Base-by-base conservation (phyloP, 2,888 invertebrate genomes). In the Cheilosia scutellata region DNA sequence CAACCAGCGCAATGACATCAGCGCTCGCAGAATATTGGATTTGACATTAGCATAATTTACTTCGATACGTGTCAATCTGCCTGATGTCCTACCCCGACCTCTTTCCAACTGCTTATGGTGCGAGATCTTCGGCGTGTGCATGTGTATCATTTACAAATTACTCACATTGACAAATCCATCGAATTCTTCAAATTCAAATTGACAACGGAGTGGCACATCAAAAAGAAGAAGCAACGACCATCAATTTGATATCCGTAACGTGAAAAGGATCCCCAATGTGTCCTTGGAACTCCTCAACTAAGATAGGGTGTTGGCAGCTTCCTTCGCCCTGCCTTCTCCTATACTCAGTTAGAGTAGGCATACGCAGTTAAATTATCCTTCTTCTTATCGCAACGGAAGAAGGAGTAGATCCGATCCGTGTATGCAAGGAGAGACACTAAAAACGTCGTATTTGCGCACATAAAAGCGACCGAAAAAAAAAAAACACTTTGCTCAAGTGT, bases 41-140 rank as follows among this genome's bases (percentile, higher is more conserved):
- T 91, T 89, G 90, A 90, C 89, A 91, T 91, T 91, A 90, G 89
- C 91, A 91, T 91, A 91, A 91, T 91, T 90, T 90, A 90, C 89
- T 90, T 89, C 86, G 77, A 86, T 86, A 86, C 86, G 86, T 86
- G 86, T 86, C 86, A 86, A 86, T 86, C 82, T 86, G 76, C 57
- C 58, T 72, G 79, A 55, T 74, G 66, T 55, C 51, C 42, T 27
- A 62, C 40, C 16, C 27, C 51, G 16, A 16, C 55, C 20, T 55
- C 47, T 5, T 2, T 37, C 20, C 25, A 7, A 51, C 25, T 42
- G 13, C 25, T 9, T 3, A 3, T 49, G 25, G 11, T 11, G 11
- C 27, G 9, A 70, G 51, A 51, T 42, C 53, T 53, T 70, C 42
- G 53, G 53, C 72, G 63, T 66, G 75, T 79, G 66, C 60, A 55